These are phyloP conservation scores for Malacoraja senta DNA, from an alignment of 2,797 vertebrate species.

Conservation along the genomic window DNA sequence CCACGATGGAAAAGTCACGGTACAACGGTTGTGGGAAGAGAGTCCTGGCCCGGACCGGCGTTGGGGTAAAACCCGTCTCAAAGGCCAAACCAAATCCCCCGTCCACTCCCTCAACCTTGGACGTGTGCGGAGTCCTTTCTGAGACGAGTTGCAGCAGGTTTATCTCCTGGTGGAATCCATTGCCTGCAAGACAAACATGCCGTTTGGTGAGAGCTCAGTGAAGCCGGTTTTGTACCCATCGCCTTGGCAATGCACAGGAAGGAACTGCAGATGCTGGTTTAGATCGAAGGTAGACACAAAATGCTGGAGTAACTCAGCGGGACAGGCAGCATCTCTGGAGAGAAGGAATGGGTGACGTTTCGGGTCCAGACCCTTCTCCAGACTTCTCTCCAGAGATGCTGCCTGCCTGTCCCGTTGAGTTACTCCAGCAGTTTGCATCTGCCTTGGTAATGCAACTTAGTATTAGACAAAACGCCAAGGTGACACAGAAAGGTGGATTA, in stretches of 20 bases:
- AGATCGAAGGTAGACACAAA: no score
- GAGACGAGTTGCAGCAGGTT: not conserved
- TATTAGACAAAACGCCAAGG: not conserved
- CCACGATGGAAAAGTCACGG: not conserved
- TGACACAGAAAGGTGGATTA: not conserved
- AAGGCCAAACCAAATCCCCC: not conserved
- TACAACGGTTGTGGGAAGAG: slow-evolving; percentile 9
- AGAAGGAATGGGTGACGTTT: no score
- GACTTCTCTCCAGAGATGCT: no score
- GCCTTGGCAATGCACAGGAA: no score
- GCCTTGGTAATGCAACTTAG: not conserved
- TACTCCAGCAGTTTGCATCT: no score
- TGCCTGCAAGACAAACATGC: not conserved
- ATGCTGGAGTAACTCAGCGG: no score
- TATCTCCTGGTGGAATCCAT: not conserved
- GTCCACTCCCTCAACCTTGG: not conserved
- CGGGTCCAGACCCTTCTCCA: no score
- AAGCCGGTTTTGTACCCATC: not conserved
- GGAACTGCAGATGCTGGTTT: no score
- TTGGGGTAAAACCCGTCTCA: not conserved
- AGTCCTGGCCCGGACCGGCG: no score
- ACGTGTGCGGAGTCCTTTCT: not conserved
- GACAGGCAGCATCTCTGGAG: no score
- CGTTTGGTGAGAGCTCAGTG: not conserved
- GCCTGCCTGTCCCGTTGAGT: no score